Evolutionary conservation across 2,797 vertebrate species (phyloP), one percentile per base, ranked within the genome.

Genomic region (Galago senegalensis): DNA sequence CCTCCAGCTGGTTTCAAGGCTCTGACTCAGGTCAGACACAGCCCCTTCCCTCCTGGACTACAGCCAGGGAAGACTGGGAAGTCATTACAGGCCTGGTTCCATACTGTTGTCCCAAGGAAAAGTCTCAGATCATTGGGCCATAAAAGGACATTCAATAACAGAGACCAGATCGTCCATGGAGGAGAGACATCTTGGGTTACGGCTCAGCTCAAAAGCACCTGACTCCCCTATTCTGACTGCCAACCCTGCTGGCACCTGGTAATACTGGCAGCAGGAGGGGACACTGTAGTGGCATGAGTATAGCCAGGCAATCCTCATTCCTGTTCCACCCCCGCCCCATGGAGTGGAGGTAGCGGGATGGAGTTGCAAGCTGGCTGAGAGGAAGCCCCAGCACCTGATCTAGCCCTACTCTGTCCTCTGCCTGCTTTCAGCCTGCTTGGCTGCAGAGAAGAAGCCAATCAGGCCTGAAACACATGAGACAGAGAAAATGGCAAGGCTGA

Each of bases 141-240:
- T 85, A 75, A 85, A 95, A 93, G 83, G 81, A 90, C 72, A 81
- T 56, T 63, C 18, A 40, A 23, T 1, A 76, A 87, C 37, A 37
- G 67, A 75, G 67, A 63, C 61, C 0, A 53, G 49, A 53, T 53
- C 49, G 3, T 46, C 73, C 85, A 83, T 88, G 37, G 67, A 40
- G 85, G 76, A n/a, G 49, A 8, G 27, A 75, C 20, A 5, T 73
- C 94, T 97, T 76, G 0, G 89, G 85, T 98, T 97, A 96, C 95
- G 70, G 60, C 70, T 76, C 83, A n/a, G 63, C 79, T 88, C 77
- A 53, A 58, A 72, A 11, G 87, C 29, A 27, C 90, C 94, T 97
- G 93, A 93, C 56, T 37, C 69, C 73, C 40, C 85, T 25, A 23
- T 43, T 73, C 61, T n/a, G 9, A 76, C 65, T 89, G 90, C 95